Conservation (phyloP, 2,888 invertebrate genomes). For the Candidula unifasciata region DNA sequence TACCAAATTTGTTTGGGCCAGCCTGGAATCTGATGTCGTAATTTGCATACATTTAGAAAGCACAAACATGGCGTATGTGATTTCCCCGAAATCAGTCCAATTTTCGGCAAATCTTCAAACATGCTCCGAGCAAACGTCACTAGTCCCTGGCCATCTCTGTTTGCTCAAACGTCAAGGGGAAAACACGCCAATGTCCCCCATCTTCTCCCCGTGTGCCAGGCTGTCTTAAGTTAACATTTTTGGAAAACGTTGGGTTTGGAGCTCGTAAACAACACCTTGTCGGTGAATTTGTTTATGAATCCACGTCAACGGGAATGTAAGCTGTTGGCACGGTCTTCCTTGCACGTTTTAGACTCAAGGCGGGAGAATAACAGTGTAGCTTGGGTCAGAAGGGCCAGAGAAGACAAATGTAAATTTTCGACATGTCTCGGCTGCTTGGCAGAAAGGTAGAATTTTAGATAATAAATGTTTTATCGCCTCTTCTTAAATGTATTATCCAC, state of each 20-base stretch:
- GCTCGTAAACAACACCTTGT: constrained; percentile 43
- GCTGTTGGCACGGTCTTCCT: neutral
- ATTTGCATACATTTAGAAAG: constrained; percentile 47
- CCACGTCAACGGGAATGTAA: constrained; percentile 21
- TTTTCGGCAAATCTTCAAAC: constrained; percentile 46
- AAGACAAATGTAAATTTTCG: neutral
- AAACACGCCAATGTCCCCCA: neutral
- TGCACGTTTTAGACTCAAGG: constrained; percentile 36
- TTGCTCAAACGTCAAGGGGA: neutral
- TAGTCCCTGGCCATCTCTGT: neutral
- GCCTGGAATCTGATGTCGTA: constrained; percentile 42
- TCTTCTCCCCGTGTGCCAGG: neutral
- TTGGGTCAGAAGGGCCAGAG: neutral
- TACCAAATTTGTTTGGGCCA: constrained; percentile 39
- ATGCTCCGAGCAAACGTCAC: constrained; percentile 33
- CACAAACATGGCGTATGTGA: constrained; percentile 46
- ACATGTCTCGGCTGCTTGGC: no score
- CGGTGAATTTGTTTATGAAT: constrained; percentile 38
- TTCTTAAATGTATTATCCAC: no score
- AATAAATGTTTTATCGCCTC: no score
- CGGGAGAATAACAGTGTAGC: neutral
- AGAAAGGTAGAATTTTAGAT: no score
- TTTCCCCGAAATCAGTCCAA: constrained; percentile 45
- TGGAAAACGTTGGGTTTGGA: constrained; percentile 12
- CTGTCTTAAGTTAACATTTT: constrained; percentile 36